Evolutionary conservation across 1,140 invertebrate genomes (phyloP).

Genomic region (Ephestia elutella): DNA sequence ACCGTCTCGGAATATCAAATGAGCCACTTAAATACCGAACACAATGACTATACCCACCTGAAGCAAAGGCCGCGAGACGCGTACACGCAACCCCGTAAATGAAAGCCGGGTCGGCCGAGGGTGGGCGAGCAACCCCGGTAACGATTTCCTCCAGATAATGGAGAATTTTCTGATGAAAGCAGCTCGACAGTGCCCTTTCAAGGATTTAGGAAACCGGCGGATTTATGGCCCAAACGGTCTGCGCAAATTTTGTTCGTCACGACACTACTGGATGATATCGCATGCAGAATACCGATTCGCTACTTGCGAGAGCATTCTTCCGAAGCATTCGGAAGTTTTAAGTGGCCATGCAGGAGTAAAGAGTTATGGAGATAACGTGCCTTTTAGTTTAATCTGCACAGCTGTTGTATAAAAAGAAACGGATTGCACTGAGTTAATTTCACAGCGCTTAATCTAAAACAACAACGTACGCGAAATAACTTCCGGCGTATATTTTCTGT

Average conservation of each 20-base stretch:
- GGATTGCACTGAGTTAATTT: slow-evolving; percentile 44
- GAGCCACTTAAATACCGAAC: slow-evolving; percentile 70
- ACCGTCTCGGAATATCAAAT: slow-evolving; percentile 73
- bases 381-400: slow-evolving; percentile 36
- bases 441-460: slow-evolving; percentile 42
- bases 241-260: slow-evolving; percentile 60
- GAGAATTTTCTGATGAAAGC: slow-evolving; percentile 71
- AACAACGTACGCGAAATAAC: slow-evolving; percentile 45
- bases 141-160: slow-evolving; percentile 72
- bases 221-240: slow-evolving; percentile 61
- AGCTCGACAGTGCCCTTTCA: slow-evolving; percentile 62
- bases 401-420: slow-evolving; percentile 35
- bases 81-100: slow-evolving; percentile 69
- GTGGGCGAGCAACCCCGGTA: slow-evolving; percentile 60
- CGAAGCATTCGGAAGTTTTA: slow-evolving; percentile 35
- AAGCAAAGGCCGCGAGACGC: slow-evolving; percentile 62
- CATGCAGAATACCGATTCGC: slow-evolving; percentile 46
- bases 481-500: slow-evolving; percentile 32
- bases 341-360: slow-evolving; percentile 30
- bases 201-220: slow-evolving; percentile 63
- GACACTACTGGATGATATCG: slow-evolving; percentile 45
- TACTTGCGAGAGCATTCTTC: slow-evolving; percentile 33
- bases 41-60: slow-evolving; percentile 69
- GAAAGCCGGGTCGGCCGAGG: slow-evolving; percentile 59
- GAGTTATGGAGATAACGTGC: slow-evolving; percentile 47